Evolutionary conservation across 1,140 invertebrate species (phyloP), one percentile per base, ranked within the genome.

Genomic region (Procambarus virginalis): DNA sequence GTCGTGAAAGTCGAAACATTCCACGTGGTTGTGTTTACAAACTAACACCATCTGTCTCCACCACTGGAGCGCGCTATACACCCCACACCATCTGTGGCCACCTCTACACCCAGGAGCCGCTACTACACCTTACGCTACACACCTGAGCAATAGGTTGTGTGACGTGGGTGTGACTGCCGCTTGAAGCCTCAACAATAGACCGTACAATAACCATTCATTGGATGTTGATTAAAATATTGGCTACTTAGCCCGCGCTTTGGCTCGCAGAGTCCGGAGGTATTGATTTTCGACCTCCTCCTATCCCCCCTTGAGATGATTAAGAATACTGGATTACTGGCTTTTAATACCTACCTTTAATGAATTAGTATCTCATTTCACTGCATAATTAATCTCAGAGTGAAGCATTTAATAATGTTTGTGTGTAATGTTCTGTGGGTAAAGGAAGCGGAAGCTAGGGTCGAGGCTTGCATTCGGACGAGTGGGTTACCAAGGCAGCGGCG

Each of bases 161-260:
- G 49, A 58, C 48, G 22, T 17, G 55, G 34, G 55, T 83, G 51
- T 64, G 73, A 51, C 81, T 73, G 17, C 81, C 51, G 82, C 81
- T 51, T 84, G 51, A 89, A 46, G 84, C n/a, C 17, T 68, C 22
- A 9, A 89, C 76, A 84, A 89, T 68, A 46, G 81, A n/a, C 49
- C 73, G n/a, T 46, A 89, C 88, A 89, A 89, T 89, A 89, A 83
- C 82, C 82, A 84, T 89, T 84, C 88, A 89, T 84, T 58, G 58
- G 17, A 64, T 51, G 58, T 78, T 89, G 88, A 89, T 89, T 89
- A 89, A 89, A 89, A 89, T 89, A 84, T 89, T 89, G 88, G 88
- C 88, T 89, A 89, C 88, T 89, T 89, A 89, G 58, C 60, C n/a
- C 64, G 64, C 51, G 75, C 60, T 64, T 64, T 17, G 68, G 60